Evolutionary conservation across 2,113 vertebrate genomes (phyloP), one percentile per base, ranked within the genome.

Genomic region (Syrmaticus mikado): DNA sequence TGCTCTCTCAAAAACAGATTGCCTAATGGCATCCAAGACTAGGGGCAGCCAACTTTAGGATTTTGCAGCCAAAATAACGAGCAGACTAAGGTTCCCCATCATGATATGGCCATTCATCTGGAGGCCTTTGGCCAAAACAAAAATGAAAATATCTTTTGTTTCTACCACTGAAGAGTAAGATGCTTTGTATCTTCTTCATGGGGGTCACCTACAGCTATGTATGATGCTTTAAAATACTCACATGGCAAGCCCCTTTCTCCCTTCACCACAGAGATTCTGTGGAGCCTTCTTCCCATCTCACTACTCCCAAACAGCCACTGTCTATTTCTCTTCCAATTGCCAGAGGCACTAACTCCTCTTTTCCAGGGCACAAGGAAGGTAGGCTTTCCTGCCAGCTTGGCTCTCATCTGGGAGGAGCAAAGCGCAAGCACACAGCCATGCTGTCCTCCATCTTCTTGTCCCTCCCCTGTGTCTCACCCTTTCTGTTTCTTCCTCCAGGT

Each of bases 401-500:
- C 14, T 21, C 28, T 57, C 9, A 3, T 27, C 25, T 28, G 13
- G 25, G 46, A 18, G 21, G 34, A 77, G 43, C 5, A 19, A 22
- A 43, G 30, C 46, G 19, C 24, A 18, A 43, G 10, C 22, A 14
- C 19, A 8, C 30, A 77, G 66, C 19, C 1, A 0, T n/a, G 52
- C 15, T 1, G 0, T 88, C 67, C 52, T 30, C 6, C 13, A 38
- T 36, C 53, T 0, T 0, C 52, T 4, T 1, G 15, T 79, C 17
- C 24, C 13, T 87, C 40, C 5, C 48, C 28, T n/a, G 21, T 21
- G 27, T 67, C 72, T 93, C 43, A 92, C 36, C 24, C 48, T 92
- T 71, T 92, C n/a, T 92, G 40, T 64, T 90, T 82, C 86, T 57
- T 6, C 46, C 62, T 82, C 85, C 82, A 99, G 99, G 98, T 98